Evolutionary conservation across 2,113 vertebrate species (phyloP).

Genomic region (Myrmecobius fasciatus): DNA sequence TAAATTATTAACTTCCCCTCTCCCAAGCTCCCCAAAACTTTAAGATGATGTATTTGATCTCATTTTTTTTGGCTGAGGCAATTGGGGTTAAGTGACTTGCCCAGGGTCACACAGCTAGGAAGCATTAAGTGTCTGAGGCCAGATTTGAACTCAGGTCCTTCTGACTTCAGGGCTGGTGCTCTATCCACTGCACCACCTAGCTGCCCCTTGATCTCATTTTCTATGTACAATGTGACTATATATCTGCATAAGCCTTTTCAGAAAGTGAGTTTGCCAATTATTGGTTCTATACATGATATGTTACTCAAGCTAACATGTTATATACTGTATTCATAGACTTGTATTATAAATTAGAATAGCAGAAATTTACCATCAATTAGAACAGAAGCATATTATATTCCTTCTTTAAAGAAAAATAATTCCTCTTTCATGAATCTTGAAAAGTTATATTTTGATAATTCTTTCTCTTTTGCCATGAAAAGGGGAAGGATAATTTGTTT

Average conservation of each 20-base stretch:
- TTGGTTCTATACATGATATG: slow-evolving; percentile 47
- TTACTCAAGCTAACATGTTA: slow-evolving; percentile 42
- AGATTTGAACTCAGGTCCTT: too few species aligned
- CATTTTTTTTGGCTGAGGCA: too few species aligned
- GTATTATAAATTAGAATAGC: slow-evolving; percentile 58
- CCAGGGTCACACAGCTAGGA: too few species aligned
- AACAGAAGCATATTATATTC: slow-evolving; percentile 30
- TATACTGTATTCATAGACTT: slow-evolving; percentile 56
- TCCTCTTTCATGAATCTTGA: slow-evolving; percentile 37
- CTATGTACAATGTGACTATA: slow-evolving; percentile 35
- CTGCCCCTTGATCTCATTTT: too few species aligned
- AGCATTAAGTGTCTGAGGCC: too few species aligned
- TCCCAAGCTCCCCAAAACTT: not conserved
- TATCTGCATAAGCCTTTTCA: slow-evolving; percentile 43
- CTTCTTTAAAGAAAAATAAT: slow-evolving; percentile 48
- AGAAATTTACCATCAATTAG: slow-evolving; percentile 58
- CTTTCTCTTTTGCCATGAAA: slow-evolving; percentile 35
- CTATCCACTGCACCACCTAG: too few species aligned
- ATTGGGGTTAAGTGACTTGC: too few species aligned
- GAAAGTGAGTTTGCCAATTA: slow-evolving; percentile 51
- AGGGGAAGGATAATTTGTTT: slow-evolving; percentile 28
- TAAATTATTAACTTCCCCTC: not conserved
- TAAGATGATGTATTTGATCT: slow-evolving; percentile 5
- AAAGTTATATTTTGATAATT: slow-evolving; percentile 20
- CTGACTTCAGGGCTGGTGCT: too few species aligned